Percentiles rank a stretch among this genome's conserved stretches.
phyloP scores from a whole-genome alignment of 1,140 invertebrate genomes.

The Tetramorium parvispinum region DNA sequence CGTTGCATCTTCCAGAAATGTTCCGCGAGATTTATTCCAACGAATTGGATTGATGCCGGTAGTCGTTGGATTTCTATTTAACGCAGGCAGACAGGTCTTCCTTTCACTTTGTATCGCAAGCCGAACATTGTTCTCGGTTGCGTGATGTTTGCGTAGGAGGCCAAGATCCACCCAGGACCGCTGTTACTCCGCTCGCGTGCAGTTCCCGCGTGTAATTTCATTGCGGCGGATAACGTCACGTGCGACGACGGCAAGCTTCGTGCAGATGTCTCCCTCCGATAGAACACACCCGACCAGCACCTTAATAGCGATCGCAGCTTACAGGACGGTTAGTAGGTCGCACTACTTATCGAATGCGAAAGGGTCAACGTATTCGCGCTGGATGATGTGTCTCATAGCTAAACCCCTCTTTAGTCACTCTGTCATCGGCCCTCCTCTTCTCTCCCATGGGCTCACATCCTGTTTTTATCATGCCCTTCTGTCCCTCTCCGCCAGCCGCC shows the following conservation, averaged over 20 bases:
- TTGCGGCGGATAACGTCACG: slow-evolving; percentile 30
- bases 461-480: slow-evolving; percentile 51
- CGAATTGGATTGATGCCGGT: background rate
- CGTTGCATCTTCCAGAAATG: background rate
- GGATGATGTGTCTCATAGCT: slow-evolving; percentile 63
- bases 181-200: slow-evolving; percentile 44
- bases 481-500: background rate
- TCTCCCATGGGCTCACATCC: slow-evolving; percentile 58
- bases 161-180: slow-evolving; percentile 22
- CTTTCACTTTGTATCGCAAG: background rate
- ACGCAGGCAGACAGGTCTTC: background rate
- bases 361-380: slow-evolving; percentile 77
- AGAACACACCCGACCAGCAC: slow-evolving; percentile 30
- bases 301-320: slow-evolving; percentile 63
- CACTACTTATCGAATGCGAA: slow-evolving; percentile 74
- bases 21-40: background rate
- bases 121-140: background rate
- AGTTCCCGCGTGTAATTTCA: slow-evolving; percentile 41
- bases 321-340: slow-evolving; percentile 78
- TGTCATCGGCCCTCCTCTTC: slow-evolving; percentile 29
- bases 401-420: slow-evolving; percentile 41
- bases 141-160: background rate
- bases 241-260: background rate
- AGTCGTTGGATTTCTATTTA: background rate
- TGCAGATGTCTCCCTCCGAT: slow-evolving; percentile 13